Conservation (phyloP, 2,888 invertebrate species). For the Lasioglossum zephyrum region DNA sequence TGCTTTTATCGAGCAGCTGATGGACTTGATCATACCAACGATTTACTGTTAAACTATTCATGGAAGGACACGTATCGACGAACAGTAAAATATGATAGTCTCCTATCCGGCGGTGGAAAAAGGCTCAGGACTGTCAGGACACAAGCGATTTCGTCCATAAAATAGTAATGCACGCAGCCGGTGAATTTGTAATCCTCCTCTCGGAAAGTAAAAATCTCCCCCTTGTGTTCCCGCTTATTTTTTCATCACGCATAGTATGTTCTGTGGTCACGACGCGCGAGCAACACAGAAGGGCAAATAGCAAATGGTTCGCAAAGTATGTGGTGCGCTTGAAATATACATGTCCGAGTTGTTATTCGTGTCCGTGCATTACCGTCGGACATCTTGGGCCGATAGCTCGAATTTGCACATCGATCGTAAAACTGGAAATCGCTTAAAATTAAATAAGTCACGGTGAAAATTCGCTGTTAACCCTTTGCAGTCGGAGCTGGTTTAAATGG, state of each 20-base stretch:
- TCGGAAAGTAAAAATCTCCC: background rate
- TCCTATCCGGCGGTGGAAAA: background rate
- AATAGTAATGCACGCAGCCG: constrained; percentile 25
- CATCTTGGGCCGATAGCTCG: constrained; percentile 39
- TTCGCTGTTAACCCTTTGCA: too few species aligned
- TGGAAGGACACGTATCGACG: background rate
- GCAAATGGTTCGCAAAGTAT: constrained; percentile 42
- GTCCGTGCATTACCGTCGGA: constrained; percentile 42
- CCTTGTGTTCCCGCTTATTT: constrained; percentile 11
- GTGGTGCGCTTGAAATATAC: constrained; percentile 39
- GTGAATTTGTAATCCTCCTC: constrained; percentile 30
- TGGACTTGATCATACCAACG: background rate
- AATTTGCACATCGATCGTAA: constrained; percentile 51
- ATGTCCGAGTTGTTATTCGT: constrained; percentile 48
- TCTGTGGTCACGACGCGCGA: constrained; percentile 8
- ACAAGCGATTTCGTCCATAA: background rate
- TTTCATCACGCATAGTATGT: constrained; percentile 17
- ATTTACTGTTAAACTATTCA: constrained; percentile 16
- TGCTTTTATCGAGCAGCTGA: background rate
- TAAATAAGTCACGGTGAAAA: background rate
- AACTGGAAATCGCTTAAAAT: constrained; percentile 45
- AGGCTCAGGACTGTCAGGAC: too few species aligned
- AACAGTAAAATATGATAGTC: background rate
- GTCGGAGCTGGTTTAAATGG: too few species aligned
- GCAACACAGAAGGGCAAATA: constrained; percentile 51